phyloP scores from a whole-genome alignment of 2,888 invertebrate genomes.

The Abrostola tripartita region DNA sequence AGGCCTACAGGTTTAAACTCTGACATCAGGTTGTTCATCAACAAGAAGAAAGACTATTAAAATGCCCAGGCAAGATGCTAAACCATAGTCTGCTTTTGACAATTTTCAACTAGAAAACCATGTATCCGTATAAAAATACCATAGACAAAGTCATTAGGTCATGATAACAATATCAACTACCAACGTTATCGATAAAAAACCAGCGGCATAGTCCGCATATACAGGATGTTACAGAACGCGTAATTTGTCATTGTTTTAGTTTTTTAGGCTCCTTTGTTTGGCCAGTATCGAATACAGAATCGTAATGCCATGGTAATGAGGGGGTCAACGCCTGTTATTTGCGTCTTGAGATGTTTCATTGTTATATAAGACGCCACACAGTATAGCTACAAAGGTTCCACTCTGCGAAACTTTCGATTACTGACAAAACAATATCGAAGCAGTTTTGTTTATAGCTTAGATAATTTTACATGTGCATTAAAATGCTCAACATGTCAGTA shows the following conservation, averaged over 20 bases:
- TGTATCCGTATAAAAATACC: neutral
- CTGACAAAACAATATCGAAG: neutral
- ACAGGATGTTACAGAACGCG: constrained; percentile 58
- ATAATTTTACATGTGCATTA: too few relatives aligned
- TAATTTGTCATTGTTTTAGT: constrained; percentile 71
- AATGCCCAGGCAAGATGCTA: too few relatives aligned
- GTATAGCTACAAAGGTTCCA: constrained; percentile 9
- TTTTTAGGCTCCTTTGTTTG: constrained; percentile 67
- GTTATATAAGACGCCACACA: constrained; percentile 50
- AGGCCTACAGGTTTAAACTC: too few relatives aligned
- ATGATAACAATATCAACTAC: constrained; percentile 1
- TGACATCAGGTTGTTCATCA: too few relatives aligned
- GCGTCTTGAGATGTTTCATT: constrained; percentile 54
- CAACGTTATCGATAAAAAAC: constrained; percentile 10
- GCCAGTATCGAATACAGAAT: constrained; percentile 57
- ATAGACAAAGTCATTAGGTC: constrained; percentile 9
- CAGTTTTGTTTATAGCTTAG: neutral
- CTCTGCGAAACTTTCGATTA: neutral
- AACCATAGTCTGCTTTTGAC: neutral
- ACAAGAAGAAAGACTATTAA: too few relatives aligned
- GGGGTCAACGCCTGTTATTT: constrained; percentile 61
- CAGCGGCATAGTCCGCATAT: constrained; percentile 25
- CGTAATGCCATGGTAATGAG: constrained; percentile 70
- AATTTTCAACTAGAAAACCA: neutral
- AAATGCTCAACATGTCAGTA: too few relatives aligned